Base-by-base conservation (phyloP, 1,140 invertebrate genomes). In the Cotesia typhae region DNA sequence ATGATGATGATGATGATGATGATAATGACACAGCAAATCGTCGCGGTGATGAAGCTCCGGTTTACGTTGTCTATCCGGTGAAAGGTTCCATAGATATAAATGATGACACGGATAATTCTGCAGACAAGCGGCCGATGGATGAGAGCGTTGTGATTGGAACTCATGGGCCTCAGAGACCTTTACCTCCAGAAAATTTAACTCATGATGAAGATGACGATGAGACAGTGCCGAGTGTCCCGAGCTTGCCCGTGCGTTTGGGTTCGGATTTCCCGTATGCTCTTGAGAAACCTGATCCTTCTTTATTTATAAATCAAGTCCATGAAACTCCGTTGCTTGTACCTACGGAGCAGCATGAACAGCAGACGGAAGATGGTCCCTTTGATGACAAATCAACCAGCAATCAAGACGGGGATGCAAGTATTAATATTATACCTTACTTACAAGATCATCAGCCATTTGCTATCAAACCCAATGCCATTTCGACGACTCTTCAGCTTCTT, bases 51-150 rank as follows among this genome's bases (percentile, higher is more conserved):
- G 87, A 90, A 66, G 77, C 80, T 17, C 87, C 89, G 0, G 88
- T 90, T 4, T 92, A 91, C 75, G 89, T 92, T 0, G 91, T 92
- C 0, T 92, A 92, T 76, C 91, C 91, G 3, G 87, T 89, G 0
- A 89, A 89, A 69, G 71, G 74, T 17, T 66, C 75, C 2, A n/a
- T 76, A 3, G 72, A 73, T 14, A 76, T 74, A 20, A 67, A 64
- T 55, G 36, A 61, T 10, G 61, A 70, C 57, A 84, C 78, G 60
- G 73, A 87, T 73, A 77, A 84, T 41, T 81, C 88, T 76, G 84
- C 79, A 64, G 86, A 89, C 20, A 83, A 84, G 5, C 83, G 86
- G 28, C 47, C 66, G 12, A 83, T 82, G 17, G 89, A 89, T 36
- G 88, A 87, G 57, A 84, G 84, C 7, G 89, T 91, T 3, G 89